Evolutionary conservation across 2,797 vertebrate genomes (phyloP), one percentile per base, ranked within the genome.

Genomic region (Neostethus bicornis): DNA sequence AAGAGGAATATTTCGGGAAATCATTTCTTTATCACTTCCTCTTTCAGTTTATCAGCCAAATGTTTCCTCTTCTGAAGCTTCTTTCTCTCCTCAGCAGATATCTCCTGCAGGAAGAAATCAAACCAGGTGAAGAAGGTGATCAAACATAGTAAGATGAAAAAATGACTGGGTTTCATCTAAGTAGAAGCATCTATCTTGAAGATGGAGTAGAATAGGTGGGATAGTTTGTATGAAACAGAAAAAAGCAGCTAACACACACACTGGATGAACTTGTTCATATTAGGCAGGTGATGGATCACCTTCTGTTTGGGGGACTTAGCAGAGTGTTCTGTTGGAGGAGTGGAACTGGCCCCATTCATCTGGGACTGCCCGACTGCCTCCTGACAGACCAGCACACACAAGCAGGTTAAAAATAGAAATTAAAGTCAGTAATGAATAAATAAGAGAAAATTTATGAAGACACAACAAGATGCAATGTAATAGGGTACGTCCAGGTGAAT

Each of bases 21-120:
- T 66, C 83, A 96, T 81, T 97, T 98, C 72, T 95, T 96, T 77
- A 98, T 96, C 12, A 99, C 97, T 90, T 99, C 96, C 83, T 99
- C 95, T 88, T 96, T 98, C 41, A 99, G 93, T 77, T 97, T 99
- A 78, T 98, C 96, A 19, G 97, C 96, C 53, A 99, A 90, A 73
- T 96, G 90, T 83, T 95, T 96, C 77, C 96, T 94, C 87, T 96
- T 99, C 90, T 95, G 90, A 24, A 98, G 77, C 55, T 88, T 94
- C 81, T 96, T 96, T 72, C 87, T 94, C 84, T 98, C 95, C 72
- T 97, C 97, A 6, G 93, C 93, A 37, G 96, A 93, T 69, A 95
- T 90, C 55, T 92, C 94, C 94, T 98, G 81, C 26, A 5, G 37
- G 45, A 61, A 56, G 35, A 69, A 38, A 66, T n/a, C 54, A 79